Evolutionary conservation across 53 echinoderm and acorn worm species (phyloP).

Genomic region (Pentamera pediparva): DNA sequence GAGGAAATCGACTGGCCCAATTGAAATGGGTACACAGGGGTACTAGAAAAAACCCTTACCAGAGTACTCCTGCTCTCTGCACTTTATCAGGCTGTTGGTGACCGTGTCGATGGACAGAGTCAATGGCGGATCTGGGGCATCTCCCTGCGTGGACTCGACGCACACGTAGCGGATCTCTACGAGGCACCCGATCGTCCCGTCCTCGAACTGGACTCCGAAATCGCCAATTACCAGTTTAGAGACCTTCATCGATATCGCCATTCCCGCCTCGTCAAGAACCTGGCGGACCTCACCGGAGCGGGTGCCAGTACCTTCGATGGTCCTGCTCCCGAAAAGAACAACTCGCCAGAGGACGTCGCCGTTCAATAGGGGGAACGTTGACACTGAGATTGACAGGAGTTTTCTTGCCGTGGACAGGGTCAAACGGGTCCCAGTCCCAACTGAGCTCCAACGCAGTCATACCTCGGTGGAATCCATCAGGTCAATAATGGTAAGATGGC

Average conservation of each 20-base stretch:
- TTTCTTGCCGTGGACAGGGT: not conserved
- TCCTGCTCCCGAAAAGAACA: conserved; percentile 5
- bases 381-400: not conserved
- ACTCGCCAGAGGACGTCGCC: conserved; percentile 28
- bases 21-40: no score
- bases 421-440: not conserved
- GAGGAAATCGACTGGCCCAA: no score
- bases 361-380: not conserved
- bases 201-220: not conserved
- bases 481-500: no score
- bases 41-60: conserved; percentile 9
- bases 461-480: no score
- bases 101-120: not conserved
- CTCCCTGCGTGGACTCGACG: conserved; percentile 17
- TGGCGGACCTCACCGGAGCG: conserved; percentile 6
- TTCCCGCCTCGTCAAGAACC: not conserved
- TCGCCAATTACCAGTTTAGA: not conserved
- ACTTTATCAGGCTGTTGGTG: not conserved
- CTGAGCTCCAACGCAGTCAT: not conserved
- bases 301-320: not conserved
- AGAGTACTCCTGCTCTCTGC: conserved; percentile 9
- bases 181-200: conserved; percentile 14
- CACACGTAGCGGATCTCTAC: conserved; percentile 8
- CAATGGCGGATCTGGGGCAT: conserved; percentile 10
- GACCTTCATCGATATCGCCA: not conserved